phyloP scores from a whole-genome alignment of 2,113 vertebrate genomes.

The Microcebus tavaratra region DNA sequence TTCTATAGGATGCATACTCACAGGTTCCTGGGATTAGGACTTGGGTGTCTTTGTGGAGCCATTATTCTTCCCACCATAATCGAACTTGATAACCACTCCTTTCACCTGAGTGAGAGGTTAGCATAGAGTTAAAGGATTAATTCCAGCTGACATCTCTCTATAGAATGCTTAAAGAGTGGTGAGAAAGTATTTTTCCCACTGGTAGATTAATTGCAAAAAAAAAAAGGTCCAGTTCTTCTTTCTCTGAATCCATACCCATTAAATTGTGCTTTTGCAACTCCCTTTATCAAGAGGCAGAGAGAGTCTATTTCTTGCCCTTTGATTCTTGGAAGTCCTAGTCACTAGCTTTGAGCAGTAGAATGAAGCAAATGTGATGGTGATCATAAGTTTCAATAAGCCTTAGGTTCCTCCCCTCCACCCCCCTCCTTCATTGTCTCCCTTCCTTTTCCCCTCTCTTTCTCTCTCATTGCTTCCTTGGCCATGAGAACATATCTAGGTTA shows the following conservation, averaged over 20 bases:
- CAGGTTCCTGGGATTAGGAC: background rate
- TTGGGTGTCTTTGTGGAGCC: fast-evolving
- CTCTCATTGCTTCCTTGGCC: background rate
- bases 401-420: background rate
- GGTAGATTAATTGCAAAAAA: background rate
- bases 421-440: background rate
- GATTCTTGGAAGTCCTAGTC: background rate
- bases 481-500: background rate
- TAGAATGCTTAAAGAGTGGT: background rate
- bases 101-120: background rate
- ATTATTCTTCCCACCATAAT: background rate
- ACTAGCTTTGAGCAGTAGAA: background rate
- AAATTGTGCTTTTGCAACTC: background rate
- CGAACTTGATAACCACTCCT: background rate
- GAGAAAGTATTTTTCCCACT: background rate
- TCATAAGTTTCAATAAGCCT: background rate
- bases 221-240: background rate
- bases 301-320: background rate
- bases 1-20: background rate
- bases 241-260: background rate
- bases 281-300: background rate
- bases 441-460: too few relatives aligned
- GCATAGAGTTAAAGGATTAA: background rate
- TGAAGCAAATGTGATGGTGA: background rate
- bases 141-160: background rate